Base-by-base conservation (phyloP, 1,140 invertebrate genomes). In the Drosophila pseudoobscura region DNA sequence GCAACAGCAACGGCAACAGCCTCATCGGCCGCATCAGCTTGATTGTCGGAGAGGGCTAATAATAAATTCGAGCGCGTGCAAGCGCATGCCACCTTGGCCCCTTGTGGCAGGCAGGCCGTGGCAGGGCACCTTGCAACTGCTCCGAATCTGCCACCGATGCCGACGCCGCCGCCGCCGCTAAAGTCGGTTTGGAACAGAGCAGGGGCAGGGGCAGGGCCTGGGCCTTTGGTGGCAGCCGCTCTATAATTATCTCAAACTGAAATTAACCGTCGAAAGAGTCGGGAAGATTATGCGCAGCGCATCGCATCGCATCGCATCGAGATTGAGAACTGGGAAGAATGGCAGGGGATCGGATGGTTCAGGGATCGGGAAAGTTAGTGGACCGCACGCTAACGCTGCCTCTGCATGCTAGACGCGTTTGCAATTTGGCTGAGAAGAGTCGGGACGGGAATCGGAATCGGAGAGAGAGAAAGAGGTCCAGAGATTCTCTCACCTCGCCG, bases 171-270 rank as follows among this genome's bases (percentile, higher is more conserved):
- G 45, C 51, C 44, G 43, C 75, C 31, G 26, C 26, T 11, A 2
- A 53, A 46, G 29, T 15, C 24, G 13, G 59, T 0, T 3, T 35
- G 47, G n/a, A 8, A 24, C 17, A 20, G 20, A 20, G 20, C 20
- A 2, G 20, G 20, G 20, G 24, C 24, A 26, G 45, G n/a, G 61
- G 44, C 49, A 15, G 7, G 55, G 49, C 63, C 76, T 88, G 7
- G 55, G 49, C 63, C 76, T 88, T 89, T 89, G 85, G 60, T 80
- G 79, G 60, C 65, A 65, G 84, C 89, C 89, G 89, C 89, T 89
- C 89, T 90, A 83, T 90, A 90, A 90, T 90, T 90, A 90, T 90
- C 89, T 90, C 89, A 83, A 89, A 90, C 84, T 83, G 70, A 90
- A 90, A 90, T 90, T 90, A 90, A 90, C 89, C 89, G 85, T 87